Evolutionary conservation across 2,113 vertebrate genomes (phyloP), one percentile per base, ranked within the genome.

Genomic region (Diphyllodes magnificus): DNA sequence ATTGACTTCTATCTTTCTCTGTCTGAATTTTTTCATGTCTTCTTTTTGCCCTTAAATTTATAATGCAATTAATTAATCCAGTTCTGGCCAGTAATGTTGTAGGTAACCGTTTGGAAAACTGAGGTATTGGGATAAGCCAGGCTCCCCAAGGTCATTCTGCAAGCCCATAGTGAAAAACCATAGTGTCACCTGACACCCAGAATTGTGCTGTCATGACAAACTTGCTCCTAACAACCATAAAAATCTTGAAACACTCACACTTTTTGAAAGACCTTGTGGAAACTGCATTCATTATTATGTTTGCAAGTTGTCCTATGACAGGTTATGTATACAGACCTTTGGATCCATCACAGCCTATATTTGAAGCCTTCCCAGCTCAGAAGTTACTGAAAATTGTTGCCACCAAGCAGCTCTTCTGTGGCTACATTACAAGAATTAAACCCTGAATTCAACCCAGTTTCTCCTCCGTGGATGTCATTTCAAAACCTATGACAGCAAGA

Each of bases 21-120:
- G 78, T 69, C 72, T 73, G 76, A 76, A 14, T 82, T 75, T 86
- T 92, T 73, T 68, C 40, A 57, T 77, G 76, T 88, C 64, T 92
- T 89, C 85, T 87, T 69, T 78, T 79, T 87, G 73, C 35, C 81
- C 49, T 61, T 90, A 50, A 60, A 20, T 93, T 90, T 76, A 75
- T 65, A 94, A 92, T 57, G 37, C 76, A 92, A 42, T 95, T 75
- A 92, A 75, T 96, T 53, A 82, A 68, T 86, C 65, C 31, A 50
- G 13, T 56, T 37, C 69, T 53, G n/a, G 39, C 37, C 53, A 35
- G 30, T 88, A 95, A 86, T 23, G 47, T 57, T 71, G 77, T n/a
- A 78, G 59, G 71, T 60, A 75, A 42, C 71, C 5, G 0, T 49
- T 90, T 92, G 88, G 82, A 90, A 88, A 78, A 39, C 25, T 28